Evolutionary conservation across 2,797 vertebrate genomes (phyloP).

Genomic region (Sebastes taczanowskii): DNA sequence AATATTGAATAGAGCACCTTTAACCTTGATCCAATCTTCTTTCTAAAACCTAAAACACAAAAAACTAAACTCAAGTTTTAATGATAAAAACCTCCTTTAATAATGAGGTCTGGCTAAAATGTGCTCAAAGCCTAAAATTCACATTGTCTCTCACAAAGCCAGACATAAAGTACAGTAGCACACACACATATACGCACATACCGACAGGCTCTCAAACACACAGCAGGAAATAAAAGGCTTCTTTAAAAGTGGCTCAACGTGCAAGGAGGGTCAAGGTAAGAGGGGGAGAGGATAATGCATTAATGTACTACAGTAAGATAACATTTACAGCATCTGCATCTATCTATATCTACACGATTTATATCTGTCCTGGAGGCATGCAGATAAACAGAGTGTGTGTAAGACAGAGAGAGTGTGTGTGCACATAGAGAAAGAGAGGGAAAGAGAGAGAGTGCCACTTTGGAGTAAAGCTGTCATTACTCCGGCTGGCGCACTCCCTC

Average conservation of each 20-base stretch:
- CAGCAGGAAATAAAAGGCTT: background rate
- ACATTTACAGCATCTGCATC: constrained; percentile 15
- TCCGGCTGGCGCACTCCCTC: constrained; percentile 75
- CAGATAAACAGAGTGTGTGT: constrained; percentile 25
- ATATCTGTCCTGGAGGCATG: constrained; percentile 6
- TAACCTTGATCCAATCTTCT: background rate
- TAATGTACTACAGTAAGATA: constrained; percentile 2
- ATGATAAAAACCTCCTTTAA: background rate
- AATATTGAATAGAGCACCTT: background rate
- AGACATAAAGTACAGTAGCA: background rate
- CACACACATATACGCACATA: background rate
- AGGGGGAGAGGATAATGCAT: constrained; percentile 11
- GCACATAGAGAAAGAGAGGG: background rate
- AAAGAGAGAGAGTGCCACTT: constrained; percentile 70
- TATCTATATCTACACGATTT: constrained; percentile 2
- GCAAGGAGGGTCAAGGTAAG: background rate
- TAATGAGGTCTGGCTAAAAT: background rate
- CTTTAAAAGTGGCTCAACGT: constrained; percentile 5
- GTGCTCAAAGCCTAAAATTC: background rate
- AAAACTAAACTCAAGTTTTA: background rate
- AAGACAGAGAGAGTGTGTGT: background rate
- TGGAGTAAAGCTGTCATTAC: constrained; percentile 82
- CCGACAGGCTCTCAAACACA: background rate
- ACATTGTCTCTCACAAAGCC: background rate
- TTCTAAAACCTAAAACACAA: background rate